Evolutionary conservation across 1,140 invertebrate species (phyloP).

Genomic region (Euborellia annulipes): DNA sequence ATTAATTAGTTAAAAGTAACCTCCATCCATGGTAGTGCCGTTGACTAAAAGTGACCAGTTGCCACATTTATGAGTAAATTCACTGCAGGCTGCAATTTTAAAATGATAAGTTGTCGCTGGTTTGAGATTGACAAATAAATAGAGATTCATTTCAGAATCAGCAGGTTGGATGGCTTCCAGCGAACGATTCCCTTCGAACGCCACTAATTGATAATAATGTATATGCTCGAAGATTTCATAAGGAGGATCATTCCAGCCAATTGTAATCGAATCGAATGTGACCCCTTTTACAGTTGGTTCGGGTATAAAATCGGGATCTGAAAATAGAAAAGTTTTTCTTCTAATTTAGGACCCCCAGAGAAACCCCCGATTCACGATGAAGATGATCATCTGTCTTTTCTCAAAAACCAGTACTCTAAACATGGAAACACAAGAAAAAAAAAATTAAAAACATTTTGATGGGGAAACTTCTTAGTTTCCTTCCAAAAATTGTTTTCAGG

Average conservation of each 20-base stretch:
- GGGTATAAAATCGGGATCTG: constrained; percentile 60
- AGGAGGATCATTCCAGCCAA: constrained; percentile 54
- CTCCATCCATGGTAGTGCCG: constrained; percentile 64
- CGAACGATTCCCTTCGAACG: too few species aligned
- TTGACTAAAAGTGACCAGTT: constrained; percentile 55
- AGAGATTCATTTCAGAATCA: constrained; percentile 43
- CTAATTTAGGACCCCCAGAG: too few species aligned
- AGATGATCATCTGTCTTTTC: too few species aligned
- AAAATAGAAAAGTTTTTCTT: constrained; percentile 10
- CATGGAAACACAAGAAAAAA: constrained; percentile 3
- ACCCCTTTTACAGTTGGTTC: constrained; percentile 59
- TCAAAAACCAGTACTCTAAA: background rate
- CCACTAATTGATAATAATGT: constrained; percentile 56
- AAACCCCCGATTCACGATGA: too few species aligned
- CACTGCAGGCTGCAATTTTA: constrained; percentile 56
- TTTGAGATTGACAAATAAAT: constrained; percentile 58
- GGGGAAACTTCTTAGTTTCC: too few species aligned
- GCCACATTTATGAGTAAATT: constrained; percentile 55
- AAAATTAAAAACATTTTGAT: background rate
- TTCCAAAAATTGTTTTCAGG: too few species aligned
- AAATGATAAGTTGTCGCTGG: constrained; percentile 63
- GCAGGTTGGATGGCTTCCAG: constrained; percentile 42
- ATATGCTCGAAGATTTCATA: constrained; percentile 47
- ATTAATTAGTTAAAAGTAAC: constrained; percentile 19
- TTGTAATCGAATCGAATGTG: constrained; percentile 57